phyloP scores from a whole-genome alignment of 1,140 invertebrate species.

The Agrilus planipennis region DNA sequence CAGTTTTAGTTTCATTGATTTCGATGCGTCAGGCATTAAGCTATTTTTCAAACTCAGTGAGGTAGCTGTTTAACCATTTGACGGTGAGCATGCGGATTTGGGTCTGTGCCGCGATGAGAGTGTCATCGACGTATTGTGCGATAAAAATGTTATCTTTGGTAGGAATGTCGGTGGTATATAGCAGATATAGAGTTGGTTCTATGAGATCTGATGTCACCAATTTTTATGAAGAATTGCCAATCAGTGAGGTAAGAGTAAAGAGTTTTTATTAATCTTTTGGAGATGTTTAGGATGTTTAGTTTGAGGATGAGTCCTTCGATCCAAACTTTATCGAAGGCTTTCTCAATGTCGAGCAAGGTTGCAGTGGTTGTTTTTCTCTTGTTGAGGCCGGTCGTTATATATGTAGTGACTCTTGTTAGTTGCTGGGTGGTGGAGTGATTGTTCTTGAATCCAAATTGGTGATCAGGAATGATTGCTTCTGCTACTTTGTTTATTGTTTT shows the following conservation, averaged over 20 bases:
- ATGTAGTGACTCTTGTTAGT: conserved; percentile 25
- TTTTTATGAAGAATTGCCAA: conserved; percentile 18
- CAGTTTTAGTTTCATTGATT: too few relatives aligned
- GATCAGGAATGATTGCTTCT: conserved; percentile 22
- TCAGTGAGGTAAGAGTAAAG: conserved; percentile 18
- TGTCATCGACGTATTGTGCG: too few relatives aligned
- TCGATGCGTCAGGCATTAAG: too few relatives aligned
- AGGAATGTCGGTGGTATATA: too few relatives aligned
- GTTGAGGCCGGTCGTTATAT: conserved; percentile 26
- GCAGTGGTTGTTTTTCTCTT: conserved; percentile 14
- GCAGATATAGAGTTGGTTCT: too few relatives aligned
- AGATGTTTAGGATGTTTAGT: conserved; percentile 12
- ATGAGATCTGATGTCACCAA: conserved; percentile 14
- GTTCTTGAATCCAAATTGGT: conserved; percentile 33
- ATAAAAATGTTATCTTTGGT: too few relatives aligned
- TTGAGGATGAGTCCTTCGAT: conserved; percentile 24
- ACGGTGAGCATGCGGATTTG: too few relatives aligned
- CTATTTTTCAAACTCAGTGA: too few relatives aligned
- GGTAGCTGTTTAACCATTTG: too few relatives aligned
- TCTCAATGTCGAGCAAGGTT: conserved; percentile 24
- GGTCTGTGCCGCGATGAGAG: too few relatives aligned
- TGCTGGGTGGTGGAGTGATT: conserved; percentile 29
- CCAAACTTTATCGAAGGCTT: conserved; percentile 30
- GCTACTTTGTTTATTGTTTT: conserved; percentile 23
- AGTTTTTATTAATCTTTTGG: conserved; percentile 14